Percentiles rank a stretch among this genome's conserved stretches.
Conservation (phyloP, 2,113 vertebrate species). For the Axis porcinus region DNA sequence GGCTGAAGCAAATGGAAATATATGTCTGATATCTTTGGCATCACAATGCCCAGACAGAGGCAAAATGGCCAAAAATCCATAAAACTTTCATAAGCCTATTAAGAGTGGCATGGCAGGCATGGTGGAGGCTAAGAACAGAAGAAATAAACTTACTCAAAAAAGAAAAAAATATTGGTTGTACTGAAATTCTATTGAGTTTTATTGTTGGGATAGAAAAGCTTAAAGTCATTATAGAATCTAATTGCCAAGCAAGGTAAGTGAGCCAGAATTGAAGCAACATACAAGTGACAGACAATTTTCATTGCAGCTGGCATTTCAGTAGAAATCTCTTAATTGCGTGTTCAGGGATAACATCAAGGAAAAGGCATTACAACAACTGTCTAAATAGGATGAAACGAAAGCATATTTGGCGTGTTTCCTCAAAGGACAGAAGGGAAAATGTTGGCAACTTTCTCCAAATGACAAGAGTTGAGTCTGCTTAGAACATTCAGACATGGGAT, state of each 20-base stretch:
- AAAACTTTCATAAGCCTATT: slow-evolving; percentile 25
- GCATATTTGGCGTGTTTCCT: not conserved
- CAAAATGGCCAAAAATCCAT: not conserved
- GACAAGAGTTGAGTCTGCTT: slow-evolving; percentile 29
- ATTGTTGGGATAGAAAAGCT: not conserved
- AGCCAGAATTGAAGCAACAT: not conserved
- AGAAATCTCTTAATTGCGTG: not conserved
- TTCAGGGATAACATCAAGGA: slow-evolving; percentile 29
- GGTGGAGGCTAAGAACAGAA: not conserved
- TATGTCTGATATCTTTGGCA: slow-evolving; percentile 36
- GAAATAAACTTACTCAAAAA: not conserved
- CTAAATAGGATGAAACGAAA: slow-evolving; percentile 10
- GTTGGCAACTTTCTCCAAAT: slow-evolving; percentile 13
- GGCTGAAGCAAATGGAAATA: not conserved
- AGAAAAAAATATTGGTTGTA: not conserved
- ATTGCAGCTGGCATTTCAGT: not conserved
- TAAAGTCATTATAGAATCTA: not conserved
- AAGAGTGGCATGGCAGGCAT: not conserved
- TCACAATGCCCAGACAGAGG: slow-evolving; percentile 15
- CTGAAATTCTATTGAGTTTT: not conserved
- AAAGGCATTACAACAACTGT: slow-evolving; percentile 28
- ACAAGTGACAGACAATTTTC: not conserved
- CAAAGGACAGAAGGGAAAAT: slow-evolving; percentile 18
- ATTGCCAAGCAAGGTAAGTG: not conserved
- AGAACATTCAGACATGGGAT: not conserved